These are phyloP conservation scores for Drosophila histrio DNA, from an alignment of 2,888 invertebrate genomes.

Conservation along the genomic window DNA sequence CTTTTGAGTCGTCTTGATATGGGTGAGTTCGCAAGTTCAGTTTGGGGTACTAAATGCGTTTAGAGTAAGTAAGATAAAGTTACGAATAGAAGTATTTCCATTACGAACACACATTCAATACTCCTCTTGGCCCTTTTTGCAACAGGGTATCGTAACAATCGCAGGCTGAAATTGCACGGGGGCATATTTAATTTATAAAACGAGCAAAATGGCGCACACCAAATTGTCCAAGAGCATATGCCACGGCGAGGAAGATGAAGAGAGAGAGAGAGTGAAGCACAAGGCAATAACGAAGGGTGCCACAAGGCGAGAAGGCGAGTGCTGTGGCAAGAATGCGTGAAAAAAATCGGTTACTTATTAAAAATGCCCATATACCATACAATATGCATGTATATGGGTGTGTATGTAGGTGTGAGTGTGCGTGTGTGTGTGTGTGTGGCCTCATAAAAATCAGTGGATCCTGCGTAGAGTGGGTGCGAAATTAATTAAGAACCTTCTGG, in stretches of 20 bases:
- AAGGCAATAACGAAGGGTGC: slow-evolving; percentile 25
- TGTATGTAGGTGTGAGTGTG: slow-evolving; percentile 6
- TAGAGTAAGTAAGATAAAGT: too few relatives aligned
- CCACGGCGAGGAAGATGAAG: background rate
- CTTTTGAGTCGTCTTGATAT: too few relatives aligned
- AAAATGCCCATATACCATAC: slow-evolving; percentile 75
- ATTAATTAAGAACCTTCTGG: slow-evolving; percentile 60
- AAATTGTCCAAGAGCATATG: slow-evolving; percentile 46
- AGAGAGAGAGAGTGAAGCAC: background rate
- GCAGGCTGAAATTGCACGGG: slow-evolving; percentile 53
- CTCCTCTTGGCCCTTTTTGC: background rate
- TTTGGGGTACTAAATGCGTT: too few relatives aligned
- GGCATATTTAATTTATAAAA: slow-evolving; percentile 76
- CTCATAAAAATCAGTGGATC: slow-evolving; percentile 68
- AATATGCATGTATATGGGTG: slow-evolving; percentile 51
- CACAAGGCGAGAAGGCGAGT: slow-evolving; percentile 14
- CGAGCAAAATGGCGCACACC: slow-evolving; percentile 51
- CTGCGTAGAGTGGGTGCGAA: slow-evolving; percentile 51
- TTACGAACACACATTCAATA: background rate
- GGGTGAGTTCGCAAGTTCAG: too few relatives aligned
- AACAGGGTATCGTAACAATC: slow-evolving; percentile 42
- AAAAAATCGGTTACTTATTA: slow-evolving; percentile 71
- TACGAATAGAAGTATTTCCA: too few relatives aligned
- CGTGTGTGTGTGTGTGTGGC: slow-evolving; percentile 32
- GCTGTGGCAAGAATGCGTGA: slow-evolving; percentile 47